Evolutionary conservation across 2,113 vertebrate species (phyloP).

Genomic region (Psittacula cyanocephala): DNA sequence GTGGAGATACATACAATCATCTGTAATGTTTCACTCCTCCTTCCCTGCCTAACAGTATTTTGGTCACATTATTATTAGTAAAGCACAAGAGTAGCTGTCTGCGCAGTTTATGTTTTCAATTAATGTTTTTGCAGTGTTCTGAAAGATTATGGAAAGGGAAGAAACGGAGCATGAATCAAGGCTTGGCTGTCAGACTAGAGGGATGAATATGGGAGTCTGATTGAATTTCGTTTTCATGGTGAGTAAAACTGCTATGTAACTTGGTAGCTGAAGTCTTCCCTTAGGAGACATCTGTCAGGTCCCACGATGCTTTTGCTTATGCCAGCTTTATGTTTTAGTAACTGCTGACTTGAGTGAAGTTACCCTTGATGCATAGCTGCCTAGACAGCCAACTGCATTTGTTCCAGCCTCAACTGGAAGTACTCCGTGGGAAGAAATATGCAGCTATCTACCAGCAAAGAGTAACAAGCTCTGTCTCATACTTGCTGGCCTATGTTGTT

Average conservation of each 20-base stretch:
- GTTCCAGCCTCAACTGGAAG: background rate
- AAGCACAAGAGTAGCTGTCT: background rate
- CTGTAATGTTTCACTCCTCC: background rate
- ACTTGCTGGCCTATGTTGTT: background rate
- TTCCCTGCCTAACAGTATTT: background rate
- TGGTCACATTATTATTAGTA: background rate
- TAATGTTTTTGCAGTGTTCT: background rate
- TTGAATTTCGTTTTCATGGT: background rate
- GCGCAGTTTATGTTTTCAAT: background rate
- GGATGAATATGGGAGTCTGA: background rate
- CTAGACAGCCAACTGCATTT: background rate
- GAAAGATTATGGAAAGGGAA: background rate
- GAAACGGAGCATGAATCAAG: background rate
- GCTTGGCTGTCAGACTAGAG: background rate
- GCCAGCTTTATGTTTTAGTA: background rate
- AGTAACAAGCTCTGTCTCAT: background rate
- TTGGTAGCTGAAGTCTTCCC: background rate
- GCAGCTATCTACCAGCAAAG: background rate
- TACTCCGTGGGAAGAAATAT: background rate
- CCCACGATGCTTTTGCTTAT: background rate
- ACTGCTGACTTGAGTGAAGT: background rate
- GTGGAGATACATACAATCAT: background rate
- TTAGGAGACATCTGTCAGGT: background rate
- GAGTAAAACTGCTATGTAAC: background rate
- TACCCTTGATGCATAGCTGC: background rate